Evolutionary conservation across 64 coral and sea anemone genomes (phyloP).

Genomic region (Astreopora myriophthalma): DNA sequence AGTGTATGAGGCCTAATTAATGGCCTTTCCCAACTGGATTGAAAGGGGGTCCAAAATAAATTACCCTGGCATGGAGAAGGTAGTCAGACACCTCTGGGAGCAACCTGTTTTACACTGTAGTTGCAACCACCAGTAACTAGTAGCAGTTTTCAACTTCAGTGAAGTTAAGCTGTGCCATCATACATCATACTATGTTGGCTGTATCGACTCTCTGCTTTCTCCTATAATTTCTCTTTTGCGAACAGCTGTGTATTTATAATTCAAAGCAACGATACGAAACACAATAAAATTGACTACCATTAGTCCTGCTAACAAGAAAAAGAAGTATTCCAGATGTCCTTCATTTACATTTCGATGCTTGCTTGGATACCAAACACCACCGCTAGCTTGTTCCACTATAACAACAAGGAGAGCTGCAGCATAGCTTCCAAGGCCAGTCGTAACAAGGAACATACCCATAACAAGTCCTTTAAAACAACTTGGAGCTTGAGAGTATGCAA

Average conservation of each 20-base stretch:
- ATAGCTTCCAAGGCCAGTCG: constrained; percentile 71
- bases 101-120: too few species aligned
- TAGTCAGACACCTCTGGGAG: too few species aligned
- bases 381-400: constrained; percentile 39
- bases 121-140: too few species aligned
- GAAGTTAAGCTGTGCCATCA: too few species aligned
- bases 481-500: constrained; percentile 81
- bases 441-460: constrained; percentile 79
- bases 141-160: too few species aligned
- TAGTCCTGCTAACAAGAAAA: constrained; percentile 73
- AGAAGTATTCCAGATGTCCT: constrained; percentile 63
- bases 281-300: constrained; percentile 81
- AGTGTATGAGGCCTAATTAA: too few species aligned
- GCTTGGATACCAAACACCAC: constrained; percentile 32
- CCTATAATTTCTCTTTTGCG: not conserved
- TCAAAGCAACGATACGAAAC: constrained; percentile 44
- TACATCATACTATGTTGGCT: not conserved
- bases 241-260: constrained; percentile 40
- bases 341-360: constrained; percentile 31
- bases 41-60: too few species aligned
- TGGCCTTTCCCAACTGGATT: too few species aligned
- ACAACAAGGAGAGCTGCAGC: constrained; percentile 50
- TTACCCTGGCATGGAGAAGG: too few species aligned
- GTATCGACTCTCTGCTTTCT: not conserved
- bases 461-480: constrained; percentile 74